Conservation (phyloP, 2,113 vertebrate genomes). For the Labeo rohita region DNA sequence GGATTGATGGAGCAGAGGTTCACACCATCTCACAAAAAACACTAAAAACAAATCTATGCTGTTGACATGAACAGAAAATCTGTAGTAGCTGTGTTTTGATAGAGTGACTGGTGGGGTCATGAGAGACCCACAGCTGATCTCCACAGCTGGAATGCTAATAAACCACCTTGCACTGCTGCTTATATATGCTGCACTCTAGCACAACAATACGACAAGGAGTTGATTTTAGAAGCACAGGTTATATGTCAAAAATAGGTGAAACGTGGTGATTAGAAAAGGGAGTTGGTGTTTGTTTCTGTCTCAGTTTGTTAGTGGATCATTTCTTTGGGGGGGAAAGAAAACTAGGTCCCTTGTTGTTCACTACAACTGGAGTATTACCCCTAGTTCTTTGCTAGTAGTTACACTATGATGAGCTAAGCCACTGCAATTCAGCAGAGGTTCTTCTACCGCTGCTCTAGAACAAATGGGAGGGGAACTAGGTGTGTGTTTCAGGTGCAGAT, state of each 20-base stretch:
- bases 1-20: constrained; percentile 24
- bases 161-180: constrained; percentile 32
- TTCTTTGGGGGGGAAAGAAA: neutral
- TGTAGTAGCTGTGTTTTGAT: constrained; percentile 57
- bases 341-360: neutral
- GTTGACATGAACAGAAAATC: constrained; percentile 57
- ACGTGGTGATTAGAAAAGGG: neutral
- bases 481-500: constrained; percentile 77
- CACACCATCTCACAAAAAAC: constrained; percentile 52
- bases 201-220: neutral
- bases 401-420: constrained; percentile 65
- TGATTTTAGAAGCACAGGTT: constrained; percentile 36
- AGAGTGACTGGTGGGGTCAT: constrained; percentile 53
- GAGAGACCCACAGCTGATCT: constrained; percentile 31
- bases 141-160: constrained; percentile 55
- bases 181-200: constrained; percentile 14
- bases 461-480: constrained; percentile 74
- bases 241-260: constrained; percentile 19
- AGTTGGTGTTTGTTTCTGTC: neutral
- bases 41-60: constrained; percentile 56
- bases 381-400: constrained; percentile 10
- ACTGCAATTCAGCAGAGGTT: constrained; percentile 63
- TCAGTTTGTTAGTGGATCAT: neutral
- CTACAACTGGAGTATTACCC: neutral
- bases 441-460: constrained; percentile 61